Evolutionary conservation across 2,888 invertebrate species (phyloP).

Genomic region (Drosophila prostipennis): DNA sequence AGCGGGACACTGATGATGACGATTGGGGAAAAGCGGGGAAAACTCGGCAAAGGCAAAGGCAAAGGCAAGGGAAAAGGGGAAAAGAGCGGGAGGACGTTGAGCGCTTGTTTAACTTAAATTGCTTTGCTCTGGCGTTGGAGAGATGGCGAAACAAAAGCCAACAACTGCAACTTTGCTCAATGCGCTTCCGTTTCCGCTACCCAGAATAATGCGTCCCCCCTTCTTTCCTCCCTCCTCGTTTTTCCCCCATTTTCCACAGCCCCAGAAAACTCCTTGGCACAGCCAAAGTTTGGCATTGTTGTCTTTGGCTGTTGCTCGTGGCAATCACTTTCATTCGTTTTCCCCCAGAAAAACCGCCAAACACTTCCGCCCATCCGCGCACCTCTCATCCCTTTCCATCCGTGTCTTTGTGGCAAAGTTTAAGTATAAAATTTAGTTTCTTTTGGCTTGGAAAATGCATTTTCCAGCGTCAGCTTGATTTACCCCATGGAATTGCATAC

Average conservation of each 20-base stretch:
- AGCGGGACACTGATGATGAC: constrained; percentile 22
- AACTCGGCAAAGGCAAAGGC: background rate
- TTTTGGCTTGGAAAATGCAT: constrained; percentile 45
- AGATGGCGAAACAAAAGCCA: constrained; percentile 73
- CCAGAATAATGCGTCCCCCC: background rate
- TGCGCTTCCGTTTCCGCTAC: constrained; percentile 76
- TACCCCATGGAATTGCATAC: constrained; percentile 76
- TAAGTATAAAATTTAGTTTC: constrained; percentile 59
- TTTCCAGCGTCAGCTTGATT: constrained; percentile 55
- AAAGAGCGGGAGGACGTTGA: constrained; percentile 26
- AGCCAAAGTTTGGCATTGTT: constrained; percentile 73
- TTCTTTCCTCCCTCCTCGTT: background rate
- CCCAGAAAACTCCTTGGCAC: constrained; percentile 29
- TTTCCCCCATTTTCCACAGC: constrained; percentile 1
- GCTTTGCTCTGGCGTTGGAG: constrained; percentile 64
- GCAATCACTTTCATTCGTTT: constrained; percentile 72
- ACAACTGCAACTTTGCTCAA: constrained; percentile 79
- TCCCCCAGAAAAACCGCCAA: constrained; percentile 65
- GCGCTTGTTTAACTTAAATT: constrained; percentile 79
- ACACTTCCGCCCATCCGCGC: constrained; percentile 61
- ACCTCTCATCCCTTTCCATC: constrained; percentile 16
- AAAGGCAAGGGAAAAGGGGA: too few relatives aligned
- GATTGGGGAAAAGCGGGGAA: background rate
- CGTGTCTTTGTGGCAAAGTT: constrained; percentile 52
- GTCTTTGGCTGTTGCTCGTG: constrained; percentile 72